Evolutionary conservation across 2,888 invertebrate species (phyloP).

Genomic region (Athetis lepigone): DNA sequence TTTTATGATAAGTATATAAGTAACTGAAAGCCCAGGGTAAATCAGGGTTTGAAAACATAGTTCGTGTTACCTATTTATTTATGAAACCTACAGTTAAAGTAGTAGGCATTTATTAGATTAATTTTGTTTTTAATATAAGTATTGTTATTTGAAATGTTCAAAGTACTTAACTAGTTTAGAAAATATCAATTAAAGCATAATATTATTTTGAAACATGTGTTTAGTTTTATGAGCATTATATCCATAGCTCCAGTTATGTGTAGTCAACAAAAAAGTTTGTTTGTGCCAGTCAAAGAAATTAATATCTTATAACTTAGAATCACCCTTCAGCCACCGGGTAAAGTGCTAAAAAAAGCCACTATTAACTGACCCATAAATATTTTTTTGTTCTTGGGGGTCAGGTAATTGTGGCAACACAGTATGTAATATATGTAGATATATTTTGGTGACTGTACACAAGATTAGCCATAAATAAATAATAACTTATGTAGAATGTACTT

Average conservation of each 20-base stretch:
- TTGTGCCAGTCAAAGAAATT: too few species aligned
- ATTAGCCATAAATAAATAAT: too few species aligned
- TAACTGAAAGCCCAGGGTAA: constrained; percentile 18
- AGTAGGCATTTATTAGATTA: constrained; percentile 52
- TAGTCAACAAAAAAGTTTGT: background rate
- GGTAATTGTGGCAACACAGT: too few species aligned
- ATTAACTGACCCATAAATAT: too few species aligned
- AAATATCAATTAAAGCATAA: constrained; percentile 15
- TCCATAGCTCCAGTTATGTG: background rate
- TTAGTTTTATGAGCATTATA: constrained; percentile 4
- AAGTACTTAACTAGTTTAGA: constrained; percentile 39
- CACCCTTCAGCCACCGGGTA: too few species aligned
- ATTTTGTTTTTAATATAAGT: constrained; percentile 6
- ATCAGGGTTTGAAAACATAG: constrained; percentile 34
- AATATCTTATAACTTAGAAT: background rate
- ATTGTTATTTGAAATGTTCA: constrained; percentile 32
- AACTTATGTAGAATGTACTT: too few species aligned
- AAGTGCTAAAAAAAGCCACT: too few species aligned
- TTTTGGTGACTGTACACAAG: too few species aligned
- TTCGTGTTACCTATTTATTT: constrained; percentile 28
- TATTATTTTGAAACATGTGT: constrained; percentile 12
- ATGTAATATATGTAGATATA: too few species aligned
- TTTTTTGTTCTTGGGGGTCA: too few species aligned
- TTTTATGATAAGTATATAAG: constrained; percentile 4
- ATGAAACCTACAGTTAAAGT: constrained; percentile 20